phyloP scores from a whole-genome alignment of 2,797 vertebrate genomes.

The Sebastolobus alascanus region DNA sequence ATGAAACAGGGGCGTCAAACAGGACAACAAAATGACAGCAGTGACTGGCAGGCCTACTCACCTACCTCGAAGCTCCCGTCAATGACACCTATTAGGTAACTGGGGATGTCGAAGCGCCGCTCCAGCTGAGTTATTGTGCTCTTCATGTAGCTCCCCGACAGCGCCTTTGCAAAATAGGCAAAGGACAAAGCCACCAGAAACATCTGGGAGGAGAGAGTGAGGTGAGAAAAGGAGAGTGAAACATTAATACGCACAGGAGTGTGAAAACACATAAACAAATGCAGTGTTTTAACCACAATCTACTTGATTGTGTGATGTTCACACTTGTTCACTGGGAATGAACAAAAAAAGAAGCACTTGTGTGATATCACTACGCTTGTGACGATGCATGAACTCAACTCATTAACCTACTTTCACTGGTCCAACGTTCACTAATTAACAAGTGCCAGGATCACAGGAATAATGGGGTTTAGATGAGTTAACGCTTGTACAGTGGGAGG shows the following conservation, averaged over 20 bases:
- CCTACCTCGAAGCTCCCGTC: conserved; percentile 95
- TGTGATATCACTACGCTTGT: neutral
- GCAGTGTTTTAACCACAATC: neutral
- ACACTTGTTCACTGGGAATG: neutral
- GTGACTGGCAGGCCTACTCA: conserved; percentile 77
- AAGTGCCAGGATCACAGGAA: conserved; percentile 1
- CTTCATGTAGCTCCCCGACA: conserved; percentile 89
- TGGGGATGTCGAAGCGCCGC: conserved; percentile 91
- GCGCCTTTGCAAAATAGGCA: conserved; percentile 87
- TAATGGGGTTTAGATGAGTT: neutral
- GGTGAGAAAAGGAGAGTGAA: conserved; percentile 22
- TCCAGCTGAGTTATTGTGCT: conserved; percentile 94
- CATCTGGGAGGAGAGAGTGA: conserved; percentile 75
- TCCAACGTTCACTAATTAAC: conserved; percentile 28
- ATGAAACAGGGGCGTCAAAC: conserved; percentile 44
- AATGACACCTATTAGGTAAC: conserved; percentile 89
- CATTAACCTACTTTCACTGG: conserved; percentile 41
- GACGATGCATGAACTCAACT: conserved; percentile 15
- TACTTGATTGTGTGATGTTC: conserved; percentile 1
- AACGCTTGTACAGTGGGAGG: neutral
- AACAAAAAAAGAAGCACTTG: neutral
- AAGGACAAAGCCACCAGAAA: conserved; percentile 90
- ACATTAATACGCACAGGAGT: conserved; percentile 7
- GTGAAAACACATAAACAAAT: neutral
- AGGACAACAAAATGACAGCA: conserved; percentile 59